Percentiles rank a stretch among this genome's conserved stretches.
These are phyloP conservation scores for Trichechus manatus DNA, from an alignment of 2,113 vertebrate genomes.

Conservation along the genomic window DNA sequence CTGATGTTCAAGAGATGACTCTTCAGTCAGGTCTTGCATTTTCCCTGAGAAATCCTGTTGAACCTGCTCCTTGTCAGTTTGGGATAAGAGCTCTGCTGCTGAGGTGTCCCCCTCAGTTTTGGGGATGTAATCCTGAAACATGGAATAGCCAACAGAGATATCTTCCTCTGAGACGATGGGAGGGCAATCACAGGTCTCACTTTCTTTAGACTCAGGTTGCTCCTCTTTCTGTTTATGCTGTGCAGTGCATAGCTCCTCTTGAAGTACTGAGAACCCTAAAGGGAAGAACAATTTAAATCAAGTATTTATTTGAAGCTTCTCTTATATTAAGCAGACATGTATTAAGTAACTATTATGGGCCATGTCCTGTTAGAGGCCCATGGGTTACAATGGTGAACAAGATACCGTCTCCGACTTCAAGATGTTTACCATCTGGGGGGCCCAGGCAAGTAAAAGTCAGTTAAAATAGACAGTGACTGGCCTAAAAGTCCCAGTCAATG, in stretches of 20 bases:
- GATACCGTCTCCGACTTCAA: background rate
- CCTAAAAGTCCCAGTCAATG: background rate
- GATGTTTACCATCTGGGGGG: too few species aligned
- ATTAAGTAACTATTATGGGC: background rate
- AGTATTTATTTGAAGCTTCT: background rate
- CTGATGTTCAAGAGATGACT: slow-evolving; percentile 78
- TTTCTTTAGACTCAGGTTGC: slow-evolving; percentile 80
- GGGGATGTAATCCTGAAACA: slow-evolving; percentile 91
- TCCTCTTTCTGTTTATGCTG: slow-evolving; percentile 85
- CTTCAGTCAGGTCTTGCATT: slow-evolving; percentile 76
- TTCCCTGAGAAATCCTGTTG: slow-evolving; percentile 92
- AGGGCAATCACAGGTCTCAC: slow-evolving; percentile 87
- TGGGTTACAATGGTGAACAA: background rate
- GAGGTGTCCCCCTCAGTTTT: slow-evolving; percentile 89
- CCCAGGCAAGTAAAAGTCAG: background rate
- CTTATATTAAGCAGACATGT: background rate
- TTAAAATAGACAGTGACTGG: background rate
- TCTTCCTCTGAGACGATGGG: slow-evolving; percentile 95
- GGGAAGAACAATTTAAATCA: background rate
- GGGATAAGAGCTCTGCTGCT: slow-evolving; percentile 89
- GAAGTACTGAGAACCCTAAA: slow-evolving; percentile 94
- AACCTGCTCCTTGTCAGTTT: slow-evolving; percentile 89
- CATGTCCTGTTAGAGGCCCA: background rate
- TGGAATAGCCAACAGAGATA: slow-evolving; percentile 92
- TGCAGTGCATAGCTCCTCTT: slow-evolving; percentile 92